A percentile compares a stretch with the other conserved stretches of the same genome.
Conservation (phyloP, 2,888 invertebrate genomes). For the Cheilosia soror region DNA sequence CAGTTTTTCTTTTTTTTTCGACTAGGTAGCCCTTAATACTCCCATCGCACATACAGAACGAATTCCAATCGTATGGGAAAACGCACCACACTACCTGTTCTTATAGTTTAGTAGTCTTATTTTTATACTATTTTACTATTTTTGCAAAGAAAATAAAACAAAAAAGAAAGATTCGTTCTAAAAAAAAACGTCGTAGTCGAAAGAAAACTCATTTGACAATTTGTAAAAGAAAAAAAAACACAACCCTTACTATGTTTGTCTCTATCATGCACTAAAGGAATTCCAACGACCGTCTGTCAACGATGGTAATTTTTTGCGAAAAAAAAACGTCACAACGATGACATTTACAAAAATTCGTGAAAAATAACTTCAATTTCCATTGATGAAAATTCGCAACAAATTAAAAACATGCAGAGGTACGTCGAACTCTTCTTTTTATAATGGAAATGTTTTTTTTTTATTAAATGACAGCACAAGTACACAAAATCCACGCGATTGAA, state of each 20-base stretch:
- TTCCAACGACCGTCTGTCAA: conserved; percentile 34
- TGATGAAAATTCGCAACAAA: neutral
- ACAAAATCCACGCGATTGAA: neutral
- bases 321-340: conserved; percentile 65
- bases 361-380: conserved; percentile 34
- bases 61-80: neutral
- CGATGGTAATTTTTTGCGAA: conserved; percentile 2
- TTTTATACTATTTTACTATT: conserved; percentile 52
- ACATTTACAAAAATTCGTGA: conserved; percentile 50
- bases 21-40: neutral
- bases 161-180: conserved; percentile 31
- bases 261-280: conserved; percentile 29
- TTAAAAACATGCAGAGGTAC: no score
- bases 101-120: conserved; percentile 34
- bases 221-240: conserved; percentile 37
- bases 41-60: neutral
- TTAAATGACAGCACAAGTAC: neutral
- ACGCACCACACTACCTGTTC: conserved; percentile 67
- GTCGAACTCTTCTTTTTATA: no score
- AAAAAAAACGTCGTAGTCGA: conserved; percentile 60
- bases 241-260: conserved; percentile 15
- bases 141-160: conserved; percentile 28
- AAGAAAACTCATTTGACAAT: conserved; percentile 60
- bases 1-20: conserved; percentile 1
- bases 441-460: no score